phyloP scores from a whole-genome alignment of 2,888 invertebrate genomes.

The Eremobia ochroleuca region DNA sequence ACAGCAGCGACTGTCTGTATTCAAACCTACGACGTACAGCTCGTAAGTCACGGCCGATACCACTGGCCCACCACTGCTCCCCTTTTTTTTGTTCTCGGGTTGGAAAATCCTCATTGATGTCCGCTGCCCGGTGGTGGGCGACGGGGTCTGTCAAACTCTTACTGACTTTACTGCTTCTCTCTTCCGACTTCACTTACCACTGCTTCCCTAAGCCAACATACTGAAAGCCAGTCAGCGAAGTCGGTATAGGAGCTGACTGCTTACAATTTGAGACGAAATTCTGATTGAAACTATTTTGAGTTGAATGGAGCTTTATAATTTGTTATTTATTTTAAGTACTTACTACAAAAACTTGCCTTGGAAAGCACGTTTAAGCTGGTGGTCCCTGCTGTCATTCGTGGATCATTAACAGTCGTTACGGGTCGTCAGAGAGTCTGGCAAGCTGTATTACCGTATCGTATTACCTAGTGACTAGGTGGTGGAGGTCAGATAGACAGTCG shows the following conservation, averaged over 20 bases:
- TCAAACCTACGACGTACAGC: background rate
- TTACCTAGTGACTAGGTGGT: background rate
- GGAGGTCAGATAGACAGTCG: too few species aligned
- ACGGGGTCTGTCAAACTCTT: too few species aligned
- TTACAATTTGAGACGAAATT: background rate
- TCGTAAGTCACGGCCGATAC: too few species aligned
- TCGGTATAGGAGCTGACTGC: background rate
- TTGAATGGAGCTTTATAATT: background rate
- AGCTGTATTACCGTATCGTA: background rate
- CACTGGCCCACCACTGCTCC: background rate
- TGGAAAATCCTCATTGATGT: too few species aligned
- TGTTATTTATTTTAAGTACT: background rate
- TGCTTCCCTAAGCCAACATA: too few species aligned
- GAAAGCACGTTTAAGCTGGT: background rate
- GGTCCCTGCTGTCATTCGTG: background rate
- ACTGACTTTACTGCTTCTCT: too few species aligned
- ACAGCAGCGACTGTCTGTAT: too few species aligned
- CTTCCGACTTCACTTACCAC: too few species aligned
- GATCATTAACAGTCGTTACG: background rate
- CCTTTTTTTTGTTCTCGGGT: too few species aligned
- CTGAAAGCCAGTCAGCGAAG: too few species aligned
- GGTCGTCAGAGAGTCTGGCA: background rate
- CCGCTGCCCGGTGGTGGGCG: too few species aligned
- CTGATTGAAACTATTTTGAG: background rate
- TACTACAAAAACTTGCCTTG: background rate